phyloP scores from a whole-genome alignment of 2,888 invertebrate species.

The Cantharis flavilabris region DNA sequence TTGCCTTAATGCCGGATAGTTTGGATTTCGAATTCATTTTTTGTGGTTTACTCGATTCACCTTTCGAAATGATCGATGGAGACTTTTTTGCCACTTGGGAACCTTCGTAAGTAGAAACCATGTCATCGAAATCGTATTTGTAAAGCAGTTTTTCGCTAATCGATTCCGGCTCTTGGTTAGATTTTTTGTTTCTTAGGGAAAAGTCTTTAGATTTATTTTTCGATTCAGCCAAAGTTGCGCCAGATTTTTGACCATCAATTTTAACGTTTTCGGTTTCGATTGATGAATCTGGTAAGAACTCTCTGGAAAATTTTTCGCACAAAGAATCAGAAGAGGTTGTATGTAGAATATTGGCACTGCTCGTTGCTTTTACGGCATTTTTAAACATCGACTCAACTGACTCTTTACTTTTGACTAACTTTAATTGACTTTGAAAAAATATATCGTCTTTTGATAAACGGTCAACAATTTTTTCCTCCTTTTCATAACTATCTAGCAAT shows the following conservation, averaged over 20 bases:
- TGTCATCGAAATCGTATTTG: background rate
- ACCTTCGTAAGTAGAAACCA: background rate
- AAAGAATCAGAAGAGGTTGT: background rate
- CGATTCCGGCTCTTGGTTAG: background rate
- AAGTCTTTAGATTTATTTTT: background rate
- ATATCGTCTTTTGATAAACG: conserved; percentile 37
- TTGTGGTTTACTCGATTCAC: background rate
- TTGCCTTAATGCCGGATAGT: background rate
- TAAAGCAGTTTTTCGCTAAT: background rate
- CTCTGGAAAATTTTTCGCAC: too few relatives aligned
- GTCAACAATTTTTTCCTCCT: conserved; percentile 36
- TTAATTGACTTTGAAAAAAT: conserved; percentile 31
- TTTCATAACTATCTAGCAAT: conserved; percentile 39
- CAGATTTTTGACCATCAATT: background rate
- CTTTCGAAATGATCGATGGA: background rate
- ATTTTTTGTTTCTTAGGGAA: background rate
- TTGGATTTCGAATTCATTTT: background rate
- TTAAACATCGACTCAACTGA: background rate
- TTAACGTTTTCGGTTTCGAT: background rate
- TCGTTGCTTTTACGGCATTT: background rate
- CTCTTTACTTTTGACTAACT: conserved; percentile 15
- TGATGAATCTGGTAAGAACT: background rate
- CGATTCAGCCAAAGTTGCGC: background rate
- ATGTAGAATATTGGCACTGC: background rate
- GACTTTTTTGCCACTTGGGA: background rate